Evolutionary conservation across 2,113 vertebrate species (phyloP).

Genomic region (Brachionichthys hirsutus): DNA sequence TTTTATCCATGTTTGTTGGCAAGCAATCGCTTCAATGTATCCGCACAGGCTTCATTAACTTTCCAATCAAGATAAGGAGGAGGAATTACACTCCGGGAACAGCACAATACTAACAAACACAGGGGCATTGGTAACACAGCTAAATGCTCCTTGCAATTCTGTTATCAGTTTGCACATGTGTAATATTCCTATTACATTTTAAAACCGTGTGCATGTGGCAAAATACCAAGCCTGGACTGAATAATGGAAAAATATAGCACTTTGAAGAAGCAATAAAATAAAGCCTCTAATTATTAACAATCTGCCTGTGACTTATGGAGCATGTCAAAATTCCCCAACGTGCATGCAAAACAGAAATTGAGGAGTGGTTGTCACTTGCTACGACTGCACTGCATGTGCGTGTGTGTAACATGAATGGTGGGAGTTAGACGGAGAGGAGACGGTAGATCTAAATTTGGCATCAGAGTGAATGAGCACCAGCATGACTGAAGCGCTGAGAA

Average conservation of each 20-base stretch:
- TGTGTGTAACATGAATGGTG: neutral
- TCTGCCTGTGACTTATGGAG: no score
- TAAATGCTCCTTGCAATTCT: conserved; percentile 6
- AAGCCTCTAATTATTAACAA: no score
- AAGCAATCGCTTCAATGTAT: conserved; percentile 39
- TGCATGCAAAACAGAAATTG: neutral
- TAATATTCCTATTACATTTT: conserved; percentile 24
- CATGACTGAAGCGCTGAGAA: neutral
- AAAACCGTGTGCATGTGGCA: neutral
- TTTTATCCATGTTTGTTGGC: conserved; percentile 22
- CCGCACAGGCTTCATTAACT: conserved; percentile 45
- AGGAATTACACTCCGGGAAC: conserved; percentile 39
- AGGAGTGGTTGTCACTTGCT: conserved; percentile 1
- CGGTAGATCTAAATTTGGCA: conserved; percentile 15
- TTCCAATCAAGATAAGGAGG: conserved; percentile 47
- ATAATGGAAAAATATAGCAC: neutral
- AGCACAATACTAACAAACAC: conserved; percentile 45
- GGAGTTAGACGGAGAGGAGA: neutral
- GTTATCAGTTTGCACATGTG: conserved; percentile 21
- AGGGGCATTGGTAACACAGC: conserved; percentile 25
- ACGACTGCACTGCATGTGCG: neutral
- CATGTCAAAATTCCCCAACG: neutral
- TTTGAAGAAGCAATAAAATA: neutral
- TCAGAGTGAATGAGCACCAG: conserved; percentile 10
- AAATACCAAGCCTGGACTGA: neutral